Base-by-base conservation (phyloP, 1,140 invertebrate genomes). In the Polyergus mexicanus region DNA sequence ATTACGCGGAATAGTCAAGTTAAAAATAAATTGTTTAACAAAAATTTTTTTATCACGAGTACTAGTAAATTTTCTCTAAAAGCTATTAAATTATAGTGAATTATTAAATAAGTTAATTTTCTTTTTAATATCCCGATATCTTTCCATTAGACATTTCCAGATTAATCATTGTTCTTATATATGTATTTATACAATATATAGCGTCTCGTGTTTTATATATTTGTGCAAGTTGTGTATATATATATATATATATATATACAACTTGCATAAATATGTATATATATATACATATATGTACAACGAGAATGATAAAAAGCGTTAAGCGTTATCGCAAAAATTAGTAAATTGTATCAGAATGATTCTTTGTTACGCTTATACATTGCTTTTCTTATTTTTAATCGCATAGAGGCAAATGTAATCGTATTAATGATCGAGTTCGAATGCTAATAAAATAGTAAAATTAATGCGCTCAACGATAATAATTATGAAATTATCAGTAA, bases 321-420 rank as follows among this genome's bases (percentile, higher is more conserved):
- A 38, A 22, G 10, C 10, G 51, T 38, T 8, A 58, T 25, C 25
- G 32, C 54, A 74, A 58, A 60, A 58, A 58, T 74, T 8, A 38
- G 13, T 60, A 54, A 68, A 68, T 68, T 44, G 41, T 41, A 54
- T 65, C 25, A 65, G 28, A 28, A 65, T 32, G 7, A 47, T 65
- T 77, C 25, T 74, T 63, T 22, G 38, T 32, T 47, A 16, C n/a
- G 41, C 25, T 72, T 44, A 28, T 44, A 25, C 28, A 56, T 13
- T 1, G 1, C n/a, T 22, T 44, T 41, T 72, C 25, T 60, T 83
- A 32, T 74, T 47, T 81, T 60, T 35, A 83, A 19, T 83, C 54
- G 56, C 25, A 22, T 19, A 22, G 35, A 56, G 11, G 38, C n/a
- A 60, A 72, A n/a, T n/a, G n/a, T n/a, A n/a, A n/a, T n/a, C n/a